These are phyloP conservation scores for Syritta pipiens DNA, from an alignment of 2,888 invertebrate species.

Conservation along the genomic window DNA sequence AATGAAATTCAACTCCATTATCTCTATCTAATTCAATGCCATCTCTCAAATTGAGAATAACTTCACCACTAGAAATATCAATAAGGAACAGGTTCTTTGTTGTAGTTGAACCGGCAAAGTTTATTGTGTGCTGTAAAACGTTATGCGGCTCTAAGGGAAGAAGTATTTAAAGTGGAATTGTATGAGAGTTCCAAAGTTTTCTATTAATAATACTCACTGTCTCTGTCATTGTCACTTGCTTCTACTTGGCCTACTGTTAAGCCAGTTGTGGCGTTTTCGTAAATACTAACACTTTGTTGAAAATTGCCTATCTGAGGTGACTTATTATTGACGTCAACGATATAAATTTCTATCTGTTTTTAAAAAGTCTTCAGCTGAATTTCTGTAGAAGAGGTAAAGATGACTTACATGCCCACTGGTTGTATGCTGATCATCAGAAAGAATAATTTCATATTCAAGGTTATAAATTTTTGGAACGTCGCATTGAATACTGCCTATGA, in stretches of 20 bases:
- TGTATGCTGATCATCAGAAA: no score
- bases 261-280: conserved; percentile 80
- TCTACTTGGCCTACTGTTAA: conserved; percentile 74
- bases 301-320: conserved; percentile 78
- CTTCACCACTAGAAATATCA: conserved; percentile 79
- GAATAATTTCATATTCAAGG: conserved; percentile 81
- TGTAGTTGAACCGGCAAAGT: conserved; percentile 79
- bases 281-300: conserved; percentile 77
- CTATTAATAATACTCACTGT: conserved; percentile 78
- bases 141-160: conserved; percentile 80
- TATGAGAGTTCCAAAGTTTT: no score
- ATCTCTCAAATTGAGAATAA: conserved; percentile 80
- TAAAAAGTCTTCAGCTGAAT: conserved; percentile 22
- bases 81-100: conserved; percentile 81
- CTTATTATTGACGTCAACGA: conserved; percentile 84
- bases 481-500: conserved; percentile 81
- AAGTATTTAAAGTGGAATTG: conserved; percentile 35
- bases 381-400: conserved; percentile 13
- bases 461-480: conserved; percentile 80
- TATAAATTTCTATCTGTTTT: conserved; percentile 81
- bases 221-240: conserved; percentile 82
- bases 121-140: conserved; percentile 81
- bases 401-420: conserved; percentile 78
- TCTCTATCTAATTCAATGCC: conserved; percentile 81
- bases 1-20: conserved; percentile 79